Conservation (phyloP, 2,797 vertebrate species). For the Botia almorhae region DNA sequence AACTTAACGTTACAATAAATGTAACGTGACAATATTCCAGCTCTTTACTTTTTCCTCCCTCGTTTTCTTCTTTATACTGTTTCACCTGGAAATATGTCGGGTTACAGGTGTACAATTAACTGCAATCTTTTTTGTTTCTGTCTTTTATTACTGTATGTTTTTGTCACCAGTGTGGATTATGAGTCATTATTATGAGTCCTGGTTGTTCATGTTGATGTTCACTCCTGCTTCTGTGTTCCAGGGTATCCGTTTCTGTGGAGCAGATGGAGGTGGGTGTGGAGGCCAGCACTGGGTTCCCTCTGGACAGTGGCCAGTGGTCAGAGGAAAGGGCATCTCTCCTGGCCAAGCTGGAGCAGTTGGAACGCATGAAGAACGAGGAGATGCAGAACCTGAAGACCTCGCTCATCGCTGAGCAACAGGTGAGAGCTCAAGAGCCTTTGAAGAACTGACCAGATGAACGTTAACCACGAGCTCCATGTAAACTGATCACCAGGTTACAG, state of each 20-base stretch:
- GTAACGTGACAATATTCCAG: too few species aligned
- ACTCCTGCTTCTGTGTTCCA: conserved; percentile 53
- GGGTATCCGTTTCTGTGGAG: conserved; percentile 62
- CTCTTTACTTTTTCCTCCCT: too few species aligned
- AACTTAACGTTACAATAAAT: too few species aligned
- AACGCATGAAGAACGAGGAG: conserved; percentile 94
- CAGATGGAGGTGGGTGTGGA: conserved; percentile 72
- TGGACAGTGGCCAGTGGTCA: conserved; percentile 87
- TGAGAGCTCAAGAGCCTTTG: conserved; percentile 56
- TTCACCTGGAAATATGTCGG: too few species aligned
- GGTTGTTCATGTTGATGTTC: background rate
- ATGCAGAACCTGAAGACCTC: conserved; percentile 95
- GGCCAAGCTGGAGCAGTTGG: conserved; percentile 89
- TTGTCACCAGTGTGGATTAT: too few species aligned
- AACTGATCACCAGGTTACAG: too few species aligned
- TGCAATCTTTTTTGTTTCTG: too few species aligned
- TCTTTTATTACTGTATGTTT: too few species aligned
- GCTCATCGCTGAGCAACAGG: conserved; percentile 96
- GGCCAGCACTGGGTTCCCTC: conserved; percentile 72
- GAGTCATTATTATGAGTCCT: background rate
- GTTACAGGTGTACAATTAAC: too few species aligned
- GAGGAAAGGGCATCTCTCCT: conserved; percentile 88
- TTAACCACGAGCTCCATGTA: too few species aligned
- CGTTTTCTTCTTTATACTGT: too few species aligned
- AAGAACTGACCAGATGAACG: too few species aligned